Conservation (phyloP, 2,797 vertebrate genomes). For the Chanos chanos region DNA sequence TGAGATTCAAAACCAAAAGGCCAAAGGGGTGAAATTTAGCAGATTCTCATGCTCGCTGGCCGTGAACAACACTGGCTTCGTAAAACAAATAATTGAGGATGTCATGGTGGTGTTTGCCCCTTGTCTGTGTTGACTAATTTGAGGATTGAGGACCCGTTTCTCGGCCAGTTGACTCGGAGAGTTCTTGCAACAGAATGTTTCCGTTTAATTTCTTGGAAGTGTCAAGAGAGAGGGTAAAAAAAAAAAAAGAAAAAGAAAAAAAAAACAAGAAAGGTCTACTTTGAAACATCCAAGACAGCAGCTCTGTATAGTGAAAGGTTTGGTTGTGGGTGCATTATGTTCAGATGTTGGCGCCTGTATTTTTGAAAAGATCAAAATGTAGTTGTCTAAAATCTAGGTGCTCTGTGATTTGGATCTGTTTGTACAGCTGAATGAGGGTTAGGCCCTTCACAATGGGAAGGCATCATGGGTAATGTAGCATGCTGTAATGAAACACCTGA, state of each 20-base stretch:
- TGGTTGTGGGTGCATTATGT: constrained; percentile 35
- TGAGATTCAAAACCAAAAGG: background rate
- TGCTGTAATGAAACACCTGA: background rate
- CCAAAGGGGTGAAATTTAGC: background rate
- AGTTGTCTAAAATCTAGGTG: constrained; percentile 46
- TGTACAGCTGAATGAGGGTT: constrained; percentile 61
- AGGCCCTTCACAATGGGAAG: constrained; percentile 59
- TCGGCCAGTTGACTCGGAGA: constrained; percentile 56
- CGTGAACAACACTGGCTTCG: constrained; percentile 21
- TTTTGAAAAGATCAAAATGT: constrained; percentile 66
- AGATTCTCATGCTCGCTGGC: constrained; percentile 5
- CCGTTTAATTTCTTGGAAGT: constrained; percentile 11
- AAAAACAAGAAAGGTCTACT: constrained; percentile 39
- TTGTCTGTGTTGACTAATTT: constrained; percentile 33
- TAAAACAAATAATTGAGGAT: constrained; percentile 1
- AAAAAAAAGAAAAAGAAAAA: constrained; percentile 35
- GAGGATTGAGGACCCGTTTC: constrained; percentile 29
- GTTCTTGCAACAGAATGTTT: constrained; percentile 45
- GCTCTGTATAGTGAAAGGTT: constrained; percentile 48
- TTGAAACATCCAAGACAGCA: constrained; percentile 42
- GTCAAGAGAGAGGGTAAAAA: constrained; percentile 35
- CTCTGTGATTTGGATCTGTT: constrained; percentile 58
- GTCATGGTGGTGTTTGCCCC: constrained; percentile 13
- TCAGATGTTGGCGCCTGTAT: constrained; percentile 40
- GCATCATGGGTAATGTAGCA: constrained; percentile 56